Conservation (phyloP, 2,113 vertebrate species). For the Oceanites oceanicus region DNA sequence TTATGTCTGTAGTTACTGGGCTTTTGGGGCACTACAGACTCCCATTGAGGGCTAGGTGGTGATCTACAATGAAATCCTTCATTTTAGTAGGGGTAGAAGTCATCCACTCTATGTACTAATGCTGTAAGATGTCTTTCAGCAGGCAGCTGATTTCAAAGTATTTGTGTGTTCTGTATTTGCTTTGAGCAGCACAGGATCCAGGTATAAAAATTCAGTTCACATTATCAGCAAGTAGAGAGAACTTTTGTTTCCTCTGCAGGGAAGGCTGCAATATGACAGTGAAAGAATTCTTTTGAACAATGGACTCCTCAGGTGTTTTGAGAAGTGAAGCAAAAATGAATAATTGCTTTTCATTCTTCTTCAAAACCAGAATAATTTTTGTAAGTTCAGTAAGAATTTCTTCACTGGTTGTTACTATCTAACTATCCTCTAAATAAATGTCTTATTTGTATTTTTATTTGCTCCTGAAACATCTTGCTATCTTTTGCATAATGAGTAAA, state of each 20-base stretch:
- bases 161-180: not conserved
- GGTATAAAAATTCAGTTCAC: not conserved
- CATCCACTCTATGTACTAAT: not conserved
- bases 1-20: not conserved
- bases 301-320: not conserved
- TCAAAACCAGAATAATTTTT: not conserved
- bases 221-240: not conserved
- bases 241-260: not conserved
- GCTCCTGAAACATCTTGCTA: not conserved
- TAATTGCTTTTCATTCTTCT: not conserved
- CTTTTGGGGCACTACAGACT: not conserved
- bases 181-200: not conserved
- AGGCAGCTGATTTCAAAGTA: not conserved
- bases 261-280: not conserved
- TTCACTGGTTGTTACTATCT: not conserved
- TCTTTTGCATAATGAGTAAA: not conserved
- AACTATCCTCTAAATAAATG: not conserved
- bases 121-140: not conserved
- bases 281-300: not conserved
- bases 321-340: not conserved
- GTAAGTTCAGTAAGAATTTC: not conserved
- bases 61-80: not conserved
- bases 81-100: not conserved
- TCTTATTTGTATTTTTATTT: not conserved
- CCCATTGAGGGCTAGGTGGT: not conserved